These are phyloP conservation scores for Nematolebias whitei DNA, from an alignment of 2,113 vertebrate genomes.

Conservation along the genomic window DNA sequence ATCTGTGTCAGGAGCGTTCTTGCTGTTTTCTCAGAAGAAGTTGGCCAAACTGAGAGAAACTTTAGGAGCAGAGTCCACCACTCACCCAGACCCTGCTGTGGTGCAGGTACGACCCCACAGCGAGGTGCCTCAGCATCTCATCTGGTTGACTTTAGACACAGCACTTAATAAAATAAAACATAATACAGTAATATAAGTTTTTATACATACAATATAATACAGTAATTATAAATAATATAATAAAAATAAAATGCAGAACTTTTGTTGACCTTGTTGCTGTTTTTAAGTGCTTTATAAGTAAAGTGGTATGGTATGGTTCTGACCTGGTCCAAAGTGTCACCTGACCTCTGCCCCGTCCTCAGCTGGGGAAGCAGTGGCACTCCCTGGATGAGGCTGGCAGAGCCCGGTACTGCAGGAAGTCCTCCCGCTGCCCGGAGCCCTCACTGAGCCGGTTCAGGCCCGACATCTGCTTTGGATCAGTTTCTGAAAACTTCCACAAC, in stretches of 20 bases:
- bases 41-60: slow-evolving; percentile 75
- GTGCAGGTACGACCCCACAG: slow-evolving; percentile 76
- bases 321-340: neutral
- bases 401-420: slow-evolving; percentile 84
- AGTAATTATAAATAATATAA: too few relatives aligned
- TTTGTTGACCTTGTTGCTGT: too few relatives aligned
- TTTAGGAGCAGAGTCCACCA: slow-evolving; percentile 1
- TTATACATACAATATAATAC: too few relatives aligned
- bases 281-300: too few relatives aligned
- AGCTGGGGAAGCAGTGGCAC: slow-evolving; percentile 88
- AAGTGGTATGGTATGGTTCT: too few relatives aligned
- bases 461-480: slow-evolving; percentile 89
- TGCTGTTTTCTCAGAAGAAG: slow-evolving; percentile 89
- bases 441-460: slow-evolving; percentile 85
- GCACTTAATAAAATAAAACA: too few relatives aligned
- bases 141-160: too few relatives aligned
- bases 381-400: slow-evolving; percentile 80
- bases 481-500: slow-evolving; percentile 90
- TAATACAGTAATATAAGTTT: too few relatives aligned
- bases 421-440: slow-evolving; percentile 87
- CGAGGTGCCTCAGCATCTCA: too few relatives aligned
- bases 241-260: too few relatives aligned
- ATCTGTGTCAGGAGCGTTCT: slow-evolving; percentile 75
- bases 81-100: slow-evolving; percentile 76
- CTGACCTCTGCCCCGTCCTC: neutral